Percentiles rank a stretch among this genome's conserved stretches.
Evolutionary conservation across 2,797 vertebrate species (phyloP).

Genomic region (Anableps anableps): DNA sequence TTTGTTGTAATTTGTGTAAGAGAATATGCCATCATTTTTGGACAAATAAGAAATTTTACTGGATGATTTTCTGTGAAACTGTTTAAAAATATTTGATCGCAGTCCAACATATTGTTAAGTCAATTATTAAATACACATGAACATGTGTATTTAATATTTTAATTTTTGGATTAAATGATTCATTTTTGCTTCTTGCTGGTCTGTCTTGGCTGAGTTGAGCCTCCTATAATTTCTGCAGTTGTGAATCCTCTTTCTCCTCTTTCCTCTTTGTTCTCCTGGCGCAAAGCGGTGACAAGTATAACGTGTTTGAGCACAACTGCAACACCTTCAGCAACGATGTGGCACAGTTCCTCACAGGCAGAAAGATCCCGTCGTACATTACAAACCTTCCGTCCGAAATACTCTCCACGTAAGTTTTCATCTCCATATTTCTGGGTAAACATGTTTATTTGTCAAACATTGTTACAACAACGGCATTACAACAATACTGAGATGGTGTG

Average conservation of each 20-base stretch:
- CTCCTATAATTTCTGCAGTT: not conserved
- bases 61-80: not conserved
- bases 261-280: not conserved
- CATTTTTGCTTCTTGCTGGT: not conserved
- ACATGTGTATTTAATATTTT: not conserved
- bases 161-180: not conserved
- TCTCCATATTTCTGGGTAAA: not conserved
- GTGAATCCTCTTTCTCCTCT: not conserved
- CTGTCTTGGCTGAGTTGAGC: not conserved
- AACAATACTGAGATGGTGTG: too few relatives aligned
- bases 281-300: slow-evolving; percentile 86
- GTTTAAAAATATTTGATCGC: not conserved
- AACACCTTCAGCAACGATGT: slow-evolving; percentile 96
- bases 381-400: slow-evolving; percentile 96
- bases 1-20: not conserved
- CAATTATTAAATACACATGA: too few relatives aligned
- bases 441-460: not conserved
- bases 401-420: slow-evolving; percentile 88
- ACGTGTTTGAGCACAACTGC: slow-evolving; percentile 96
- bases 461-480: not conserved
- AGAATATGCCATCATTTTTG: not conserved
- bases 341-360: slow-evolving; percentile 93
- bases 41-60: not conserved
- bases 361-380: slow-evolving; percentile 93
- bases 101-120: too few relatives aligned